Evolutionary conservation across 2,888 invertebrate species (phyloP).

Genomic region (Agriopis leucophaearia): DNA sequence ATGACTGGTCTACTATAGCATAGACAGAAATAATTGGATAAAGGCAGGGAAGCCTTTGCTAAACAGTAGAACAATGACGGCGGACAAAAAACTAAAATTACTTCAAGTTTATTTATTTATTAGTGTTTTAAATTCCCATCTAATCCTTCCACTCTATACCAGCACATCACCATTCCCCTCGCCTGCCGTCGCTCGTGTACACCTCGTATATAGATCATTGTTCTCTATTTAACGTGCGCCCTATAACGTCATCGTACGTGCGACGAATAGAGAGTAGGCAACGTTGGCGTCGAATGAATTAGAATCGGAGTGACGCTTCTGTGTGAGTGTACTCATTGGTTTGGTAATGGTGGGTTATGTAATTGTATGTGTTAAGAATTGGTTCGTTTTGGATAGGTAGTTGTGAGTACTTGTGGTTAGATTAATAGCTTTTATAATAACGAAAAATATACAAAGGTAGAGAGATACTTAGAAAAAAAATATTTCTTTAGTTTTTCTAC

Average conservation of each 20-base stretch:
- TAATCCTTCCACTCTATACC: conserved; percentile 59
- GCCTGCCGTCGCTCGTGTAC: conserved; percentile 78
- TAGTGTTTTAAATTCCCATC: neutral
- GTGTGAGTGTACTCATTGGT: conserved; percentile 45
- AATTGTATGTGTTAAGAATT: conserved; percentile 21
- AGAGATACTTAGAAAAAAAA: no score
- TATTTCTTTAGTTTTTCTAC: no score
- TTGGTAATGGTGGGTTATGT: conserved; percentile 48
- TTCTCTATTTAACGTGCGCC: conserved; percentile 79
- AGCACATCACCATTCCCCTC: conserved; percentile 63
- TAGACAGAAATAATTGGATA: no score
- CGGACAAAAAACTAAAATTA: neutral
- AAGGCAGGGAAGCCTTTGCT: no score
- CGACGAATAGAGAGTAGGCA: conserved; percentile 59
- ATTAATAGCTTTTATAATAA: no score
- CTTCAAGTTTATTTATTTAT: neutral
- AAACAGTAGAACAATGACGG: no score
- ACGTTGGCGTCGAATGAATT: conserved; percentile 55
- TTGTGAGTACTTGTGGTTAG: no score
- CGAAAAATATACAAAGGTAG: no score
- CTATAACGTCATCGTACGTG: conserved; percentile 71
- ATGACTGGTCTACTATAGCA: no score
- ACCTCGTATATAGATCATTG: conserved; percentile 85
- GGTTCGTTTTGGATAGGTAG: neutral
- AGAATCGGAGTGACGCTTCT: conserved; percentile 61